Conservation (phyloP, 37 sponge, comb jelly and placozoan genomes). For the Aphrocallistes beatrix region DNA sequence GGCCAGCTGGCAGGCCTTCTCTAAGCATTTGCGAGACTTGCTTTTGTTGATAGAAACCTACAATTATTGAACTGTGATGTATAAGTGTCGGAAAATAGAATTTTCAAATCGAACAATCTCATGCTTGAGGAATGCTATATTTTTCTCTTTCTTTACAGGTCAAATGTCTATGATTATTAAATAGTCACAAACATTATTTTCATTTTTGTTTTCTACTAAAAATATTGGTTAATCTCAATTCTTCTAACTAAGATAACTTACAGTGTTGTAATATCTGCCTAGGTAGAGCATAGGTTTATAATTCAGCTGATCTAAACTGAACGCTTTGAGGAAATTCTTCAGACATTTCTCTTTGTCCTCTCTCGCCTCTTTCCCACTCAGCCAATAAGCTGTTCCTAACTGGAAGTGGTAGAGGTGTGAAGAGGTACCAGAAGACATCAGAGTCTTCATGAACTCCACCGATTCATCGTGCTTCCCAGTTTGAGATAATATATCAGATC, state of each 20-base stretch:
- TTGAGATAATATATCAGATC: background rate
- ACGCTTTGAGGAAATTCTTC: background rate
- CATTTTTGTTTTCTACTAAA: too few species aligned
- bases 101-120: too few species aligned
- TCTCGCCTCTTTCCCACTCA: background rate
- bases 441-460: background rate
- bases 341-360: conserved; percentile 5
- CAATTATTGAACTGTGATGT: too few species aligned
- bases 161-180: too few species aligned
- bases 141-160: too few species aligned
- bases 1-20: background rate
- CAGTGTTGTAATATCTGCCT: background rate
- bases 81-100: too few species aligned
- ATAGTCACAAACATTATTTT: too few species aligned
- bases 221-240: too few species aligned
- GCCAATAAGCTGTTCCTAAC: background rate
- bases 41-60: background rate
- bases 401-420: background rate
- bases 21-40: conserved; percentile 7
- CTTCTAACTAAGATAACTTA: too few species aligned
- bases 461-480: background rate
- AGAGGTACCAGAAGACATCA: background rate
- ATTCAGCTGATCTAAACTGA: conserved; percentile 5
- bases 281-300: background rate
- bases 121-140: too few species aligned